phyloP scores from a whole-genome alignment of 2,113 vertebrate species.

The Periophthalmus modestus region DNA sequence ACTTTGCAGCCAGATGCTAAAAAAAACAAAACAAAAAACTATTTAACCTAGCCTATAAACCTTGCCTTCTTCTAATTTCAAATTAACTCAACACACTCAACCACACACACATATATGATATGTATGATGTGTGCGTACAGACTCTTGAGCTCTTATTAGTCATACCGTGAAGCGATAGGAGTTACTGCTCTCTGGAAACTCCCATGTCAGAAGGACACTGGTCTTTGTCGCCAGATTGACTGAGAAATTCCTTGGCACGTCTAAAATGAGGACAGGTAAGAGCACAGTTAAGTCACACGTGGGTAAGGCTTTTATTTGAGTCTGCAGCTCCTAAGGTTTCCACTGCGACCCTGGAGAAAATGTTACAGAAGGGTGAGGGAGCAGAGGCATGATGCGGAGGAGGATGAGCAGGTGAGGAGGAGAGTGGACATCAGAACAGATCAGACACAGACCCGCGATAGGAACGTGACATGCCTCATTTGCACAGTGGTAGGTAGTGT shows the following conservation, averaged over 20 bases:
- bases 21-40: neutral
- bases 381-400: conserved; percentile 51
- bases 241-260: conserved; percentile 97
- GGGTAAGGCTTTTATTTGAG: conserved; percentile 15
- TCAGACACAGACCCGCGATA: conserved; percentile 48
- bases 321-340: conserved; percentile 16
- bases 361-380: conserved; percentile 37
- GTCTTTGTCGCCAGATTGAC: conserved; percentile 97
- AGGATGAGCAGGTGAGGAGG: conserved; percentile 69
- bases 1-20: neutral
- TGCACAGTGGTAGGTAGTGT: conserved; percentile 61
- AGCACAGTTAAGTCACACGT: conserved; percentile 6
- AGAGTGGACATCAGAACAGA: conserved; percentile 57
- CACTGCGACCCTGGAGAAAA: conserved; percentile 41
- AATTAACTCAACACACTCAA: no score
- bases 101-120: no score
- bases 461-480: conserved; percentile 71
- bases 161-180: conserved; percentile 89
- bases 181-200: conserved; percentile 92
- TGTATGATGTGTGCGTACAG: no score
- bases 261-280: conserved; percentile 70
- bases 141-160: conserved; percentile 17
- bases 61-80: no score
- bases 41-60: no score
- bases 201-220: conserved; percentile 93